Conservation (phyloP, 2,113 vertebrate genomes). For the Hyperoodon ampullatus region DNA sequence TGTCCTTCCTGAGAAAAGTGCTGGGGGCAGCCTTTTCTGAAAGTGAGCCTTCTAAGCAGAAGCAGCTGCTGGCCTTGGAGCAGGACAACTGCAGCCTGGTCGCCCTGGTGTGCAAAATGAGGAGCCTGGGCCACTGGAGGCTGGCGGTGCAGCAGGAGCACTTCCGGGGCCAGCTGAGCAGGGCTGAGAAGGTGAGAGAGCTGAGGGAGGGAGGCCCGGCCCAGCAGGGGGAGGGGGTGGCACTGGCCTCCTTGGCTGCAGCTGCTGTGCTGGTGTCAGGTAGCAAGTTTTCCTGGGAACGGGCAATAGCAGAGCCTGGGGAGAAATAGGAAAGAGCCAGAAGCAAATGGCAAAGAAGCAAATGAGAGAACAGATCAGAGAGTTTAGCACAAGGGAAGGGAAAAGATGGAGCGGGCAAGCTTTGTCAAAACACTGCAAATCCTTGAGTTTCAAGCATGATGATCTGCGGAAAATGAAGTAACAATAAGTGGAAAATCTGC, state of each 20-base stretch:
- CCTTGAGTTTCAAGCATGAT: not conserved
- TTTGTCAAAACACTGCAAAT: not conserved
- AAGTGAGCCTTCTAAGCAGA: conserved; percentile 77
- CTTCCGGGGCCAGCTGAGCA: conserved; percentile 80
- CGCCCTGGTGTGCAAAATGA: conserved; percentile 81
- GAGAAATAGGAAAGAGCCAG: not conserved
- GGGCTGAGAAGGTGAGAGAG: conserved; percentile 83
- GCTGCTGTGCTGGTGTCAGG: not conserved
- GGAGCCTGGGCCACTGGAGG: conserved; percentile 83
- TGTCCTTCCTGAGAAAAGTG: not conserved
- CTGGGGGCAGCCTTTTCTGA: not conserved
- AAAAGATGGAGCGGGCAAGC: not conserved
- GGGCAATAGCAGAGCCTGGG: not conserved
- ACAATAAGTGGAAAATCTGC: not conserved
- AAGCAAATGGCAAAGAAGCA: not conserved
- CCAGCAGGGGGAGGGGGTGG: too few species aligned
- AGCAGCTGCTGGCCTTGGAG: conserved; percentile 79
- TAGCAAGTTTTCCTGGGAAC: not conserved
- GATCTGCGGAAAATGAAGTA: not conserved
- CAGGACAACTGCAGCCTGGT: conserved; percentile 81
- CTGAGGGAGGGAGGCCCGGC: not conserved
- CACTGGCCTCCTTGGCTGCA: not conserved
- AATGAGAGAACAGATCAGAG: not conserved
- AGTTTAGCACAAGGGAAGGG: not conserved
- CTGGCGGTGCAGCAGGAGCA: conserved; percentile 78